phyloP scores from a whole-genome alignment of 2,113 vertebrate genomes.

The cattle (Bos taurus) region ARS-UCD2.0 NC_037357.1:77479001-77479500 shows the following conservation, averaged over 20 bases:
- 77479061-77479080: neutral
- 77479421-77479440: too few relatives aligned
- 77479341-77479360: too few relatives aligned
- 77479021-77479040: neutral
- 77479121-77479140: neutral
- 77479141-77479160: neutral
- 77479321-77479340: neutral
- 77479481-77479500: too few relatives aligned
- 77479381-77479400: too few relatives aligned
- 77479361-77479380: too few relatives aligned
- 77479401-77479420: too few relatives aligned
- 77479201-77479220: neutral
- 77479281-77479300: neutral
- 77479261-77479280: neutral
- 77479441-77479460: too few relatives aligned
- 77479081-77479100: neutral
- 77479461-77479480: too few relatives aligned
- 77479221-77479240: neutral
- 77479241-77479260: neutral
- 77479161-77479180: neutral
- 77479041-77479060: neutral
- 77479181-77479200: neutral
- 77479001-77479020: neutral
- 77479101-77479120: neutral
- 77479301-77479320: neutral